phyloP scores from a whole-genome alignment of 92 coral and sea anemone species.

The Isaurus tuberculatus region DNA sequence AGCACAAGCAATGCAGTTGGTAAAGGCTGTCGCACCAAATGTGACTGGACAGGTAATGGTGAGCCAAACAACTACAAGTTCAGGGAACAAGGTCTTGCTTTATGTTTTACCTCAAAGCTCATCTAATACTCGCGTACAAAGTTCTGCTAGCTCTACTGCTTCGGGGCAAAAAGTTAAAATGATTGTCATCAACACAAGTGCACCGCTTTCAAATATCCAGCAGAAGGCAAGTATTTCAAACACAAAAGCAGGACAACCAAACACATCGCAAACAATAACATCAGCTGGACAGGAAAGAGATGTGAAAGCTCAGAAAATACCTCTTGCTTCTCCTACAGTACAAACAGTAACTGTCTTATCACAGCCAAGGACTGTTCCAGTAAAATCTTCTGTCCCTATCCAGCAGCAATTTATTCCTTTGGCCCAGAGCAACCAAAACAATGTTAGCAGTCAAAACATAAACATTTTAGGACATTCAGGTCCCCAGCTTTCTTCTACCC shows the following conservation, averaged over 20 bases:
- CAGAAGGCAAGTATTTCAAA: conserved; percentile 2
- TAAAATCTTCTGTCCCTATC: background rate
- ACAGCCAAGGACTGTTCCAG: conserved; percentile 23
- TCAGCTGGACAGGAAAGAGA: conserved; percentile 1
- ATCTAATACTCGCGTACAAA: conserved; percentile 8
- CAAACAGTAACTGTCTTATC: background rate
- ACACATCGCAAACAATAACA: background rate
- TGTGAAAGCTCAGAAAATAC: background rate
- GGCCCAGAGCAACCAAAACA: conserved; percentile 8
- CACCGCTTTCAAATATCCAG: conserved; percentile 18
- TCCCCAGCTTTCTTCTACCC: background rate
- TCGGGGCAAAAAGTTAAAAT: conserved; percentile 26
- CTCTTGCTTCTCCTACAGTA: background rate
- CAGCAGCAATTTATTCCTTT: conserved; percentile 6
- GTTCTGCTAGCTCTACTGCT: background rate
- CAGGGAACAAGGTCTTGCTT: conserved; percentile 24
- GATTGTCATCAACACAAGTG: conserved; percentile 14
- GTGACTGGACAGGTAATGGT: conserved; percentile 34
- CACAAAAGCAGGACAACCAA: background rate
- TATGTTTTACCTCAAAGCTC: conserved; percentile 21
- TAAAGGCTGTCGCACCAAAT: conserved; percentile 40
- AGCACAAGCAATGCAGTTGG: conserved; percentile 41
- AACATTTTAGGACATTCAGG: background rate
- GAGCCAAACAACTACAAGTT: conserved; percentile 2
- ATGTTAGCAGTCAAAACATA: background rate